Evolutionary conservation across 1,140 invertebrate species (phyloP), one percentile per base, ranked within the genome.

Genomic region (Idris sp.): DNA sequence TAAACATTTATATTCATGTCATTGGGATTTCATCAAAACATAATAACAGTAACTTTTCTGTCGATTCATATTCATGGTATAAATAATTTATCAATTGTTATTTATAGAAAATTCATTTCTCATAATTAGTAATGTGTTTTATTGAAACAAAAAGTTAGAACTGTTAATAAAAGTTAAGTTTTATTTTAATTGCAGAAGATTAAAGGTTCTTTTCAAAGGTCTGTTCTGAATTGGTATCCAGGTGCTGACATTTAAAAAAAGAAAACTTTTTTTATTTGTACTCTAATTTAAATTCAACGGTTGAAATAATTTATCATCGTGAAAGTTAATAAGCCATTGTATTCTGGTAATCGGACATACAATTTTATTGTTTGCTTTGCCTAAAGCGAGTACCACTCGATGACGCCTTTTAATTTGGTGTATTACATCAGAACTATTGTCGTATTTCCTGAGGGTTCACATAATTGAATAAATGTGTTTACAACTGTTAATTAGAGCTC

Each of bases 381-480:
- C 30, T 15, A n/a, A 26, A 59, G 22, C 41, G 41, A 58, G 35
- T 31, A 13, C 31, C 56, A 61, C 59, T 64, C 28, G 16, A 43
- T 43, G 46, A 41, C 40, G 49, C 61, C 48, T 46, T 54, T 54
- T 44, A 53, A 44, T 54, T 65, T 53, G 31, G 18, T 30, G 38
- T 54, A 44, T 65, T 54, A 65, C 53, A 53, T 65, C 61, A 65
- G 54, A 65, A 54, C 40, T 31, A 53, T 65, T 65, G 48, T 65
- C 19, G 33, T 28, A 18, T 16, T 36, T 64, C 28, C 43, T 40
- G 62, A 54, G 33, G 22, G 43, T 33, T 38, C 31, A 33, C 25
- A 56, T 46, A 56, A 67, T 56, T 56, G 62, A 67, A 67, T 65
- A 65, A 40, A 41, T 67, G 49, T 48, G 33, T 67, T 67, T 41